These are phyloP conservation scores for Schizopygopsis pylzovi DNA, from an alignment of 2,797 vertebrate genomes.

Conservation along the genomic window DNA sequence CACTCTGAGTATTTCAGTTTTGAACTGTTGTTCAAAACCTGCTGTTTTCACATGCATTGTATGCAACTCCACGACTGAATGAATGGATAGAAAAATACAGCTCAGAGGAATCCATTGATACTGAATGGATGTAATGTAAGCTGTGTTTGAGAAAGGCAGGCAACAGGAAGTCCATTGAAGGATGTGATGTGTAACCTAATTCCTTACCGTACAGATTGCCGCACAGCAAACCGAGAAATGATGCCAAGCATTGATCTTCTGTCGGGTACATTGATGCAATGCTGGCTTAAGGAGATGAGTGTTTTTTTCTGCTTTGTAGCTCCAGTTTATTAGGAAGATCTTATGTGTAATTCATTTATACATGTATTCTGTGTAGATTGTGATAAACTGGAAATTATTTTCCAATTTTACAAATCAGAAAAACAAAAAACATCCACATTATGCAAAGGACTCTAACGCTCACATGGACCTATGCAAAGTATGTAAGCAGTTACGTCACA, in stretches of 20 bases:
- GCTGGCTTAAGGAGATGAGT: constrained; percentile 32
- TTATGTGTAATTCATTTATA: background rate
- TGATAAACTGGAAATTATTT: background rate
- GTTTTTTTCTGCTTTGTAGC: constrained; percentile 20
- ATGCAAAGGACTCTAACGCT: background rate
- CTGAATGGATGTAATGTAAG: constrained; percentile 9
- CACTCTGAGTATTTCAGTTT: background rate
- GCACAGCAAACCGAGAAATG: constrained; percentile 45
- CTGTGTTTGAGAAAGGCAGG: background rate
- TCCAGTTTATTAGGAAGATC: constrained; percentile 2
- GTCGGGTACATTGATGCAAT: constrained; percentile 34
- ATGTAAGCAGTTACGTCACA: background rate
- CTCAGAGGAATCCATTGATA: background rate
- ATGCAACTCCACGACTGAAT: background rate
- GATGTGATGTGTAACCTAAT: constrained; percentile 48
- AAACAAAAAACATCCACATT: background rate
- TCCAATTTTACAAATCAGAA: background rate
- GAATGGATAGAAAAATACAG: background rate
- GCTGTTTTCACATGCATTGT: constrained; percentile 23
- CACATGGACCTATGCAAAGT: background rate
- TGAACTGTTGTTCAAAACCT: constrained; percentile 3
- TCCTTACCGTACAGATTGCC: constrained; percentile 24
- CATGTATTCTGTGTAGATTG: background rate
- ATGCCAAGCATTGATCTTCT: constrained; percentile 44
- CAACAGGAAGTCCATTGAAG: constrained; percentile 41